Conservation (phyloP, 2,113 vertebrate genomes). For the Geothlypis trichas region DNA sequence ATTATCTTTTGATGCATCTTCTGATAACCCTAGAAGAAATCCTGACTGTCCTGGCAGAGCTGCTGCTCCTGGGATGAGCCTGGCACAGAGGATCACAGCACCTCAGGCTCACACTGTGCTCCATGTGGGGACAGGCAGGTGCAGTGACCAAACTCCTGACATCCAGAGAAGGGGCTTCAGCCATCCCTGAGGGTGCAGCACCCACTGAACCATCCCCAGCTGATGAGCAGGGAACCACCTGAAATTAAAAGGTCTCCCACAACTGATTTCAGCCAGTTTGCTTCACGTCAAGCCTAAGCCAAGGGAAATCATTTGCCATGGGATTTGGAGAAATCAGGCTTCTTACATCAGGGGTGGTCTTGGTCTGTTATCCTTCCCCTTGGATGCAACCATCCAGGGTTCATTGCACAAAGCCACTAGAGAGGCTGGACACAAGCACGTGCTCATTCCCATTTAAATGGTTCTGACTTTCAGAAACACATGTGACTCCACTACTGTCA, state of each 20-base stretch:
- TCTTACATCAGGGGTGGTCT: neutral
- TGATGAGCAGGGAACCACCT: fast-evolving
- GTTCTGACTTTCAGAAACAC: neutral
- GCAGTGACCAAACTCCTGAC: neutral
- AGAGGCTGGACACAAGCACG: neutral
- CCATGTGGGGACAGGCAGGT: fast-evolving
- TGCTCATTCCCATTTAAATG: neutral
- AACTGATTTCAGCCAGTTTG: neutral
- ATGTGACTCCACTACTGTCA: neutral
- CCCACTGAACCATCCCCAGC: neutral
- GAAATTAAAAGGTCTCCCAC: neutral
- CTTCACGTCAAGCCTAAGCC: neutral
- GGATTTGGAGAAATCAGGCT: neutral
- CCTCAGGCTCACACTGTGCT: neutral
- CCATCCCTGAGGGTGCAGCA: neutral
- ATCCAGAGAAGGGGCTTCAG: neutral
- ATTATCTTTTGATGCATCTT: neutral
- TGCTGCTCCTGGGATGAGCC: neutral
- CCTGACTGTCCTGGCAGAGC: neutral
- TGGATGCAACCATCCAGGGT: neutral
- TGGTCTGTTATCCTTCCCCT: neutral
- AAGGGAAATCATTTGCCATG: neutral
- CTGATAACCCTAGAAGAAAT: neutral
- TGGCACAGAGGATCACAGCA: fast-evolving
- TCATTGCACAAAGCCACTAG: neutral